Percentiles rank a stretch among this genome's conserved stretches.
phyloP scores from a whole-genome alignment of 2,113 vertebrate species.

The Formicarius rufipectus region DNA sequence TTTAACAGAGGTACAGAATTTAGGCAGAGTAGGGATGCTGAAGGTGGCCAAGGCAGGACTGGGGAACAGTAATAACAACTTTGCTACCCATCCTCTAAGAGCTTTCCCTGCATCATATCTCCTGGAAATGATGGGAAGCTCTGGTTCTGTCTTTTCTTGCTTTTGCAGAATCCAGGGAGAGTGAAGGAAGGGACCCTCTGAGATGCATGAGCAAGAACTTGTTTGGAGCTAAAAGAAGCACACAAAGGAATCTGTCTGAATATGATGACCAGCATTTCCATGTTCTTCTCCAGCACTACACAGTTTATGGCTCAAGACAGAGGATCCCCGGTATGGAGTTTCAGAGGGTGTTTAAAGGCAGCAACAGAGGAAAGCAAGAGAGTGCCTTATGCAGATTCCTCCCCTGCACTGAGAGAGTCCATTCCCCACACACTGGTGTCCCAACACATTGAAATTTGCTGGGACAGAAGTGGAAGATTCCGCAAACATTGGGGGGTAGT shows the following conservation, averaged over 20 bases:
- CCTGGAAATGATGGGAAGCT: background rate
- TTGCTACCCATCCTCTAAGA: background rate
- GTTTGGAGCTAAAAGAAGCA: background rate
- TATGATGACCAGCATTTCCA: background rate
- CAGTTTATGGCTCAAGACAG: background rate
- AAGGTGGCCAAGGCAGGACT: background rate
- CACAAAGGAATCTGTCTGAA: background rate
- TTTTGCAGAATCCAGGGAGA: background rate
- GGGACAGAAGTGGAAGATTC: slow-evolving; percentile 26
- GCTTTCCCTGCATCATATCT: background rate
- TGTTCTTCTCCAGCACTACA: background rate
- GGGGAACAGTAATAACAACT: background rate
- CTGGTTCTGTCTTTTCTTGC: background rate
- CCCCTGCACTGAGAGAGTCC: background rate
- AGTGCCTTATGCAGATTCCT: background rate
- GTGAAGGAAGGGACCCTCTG: background rate
- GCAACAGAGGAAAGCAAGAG: background rate
- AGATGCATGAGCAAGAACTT: background rate
- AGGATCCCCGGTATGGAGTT: background rate
- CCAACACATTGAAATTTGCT: background rate
- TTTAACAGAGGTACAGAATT: background rate
- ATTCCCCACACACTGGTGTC: background rate
- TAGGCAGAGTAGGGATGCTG: background rate
- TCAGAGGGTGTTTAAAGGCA: background rate
- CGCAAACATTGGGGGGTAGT: slow-evolving; percentile 17